Evolutionary conservation across 2,888 invertebrate genomes (phyloP).

Genomic region (Watsonalla cultraria): DNA sequence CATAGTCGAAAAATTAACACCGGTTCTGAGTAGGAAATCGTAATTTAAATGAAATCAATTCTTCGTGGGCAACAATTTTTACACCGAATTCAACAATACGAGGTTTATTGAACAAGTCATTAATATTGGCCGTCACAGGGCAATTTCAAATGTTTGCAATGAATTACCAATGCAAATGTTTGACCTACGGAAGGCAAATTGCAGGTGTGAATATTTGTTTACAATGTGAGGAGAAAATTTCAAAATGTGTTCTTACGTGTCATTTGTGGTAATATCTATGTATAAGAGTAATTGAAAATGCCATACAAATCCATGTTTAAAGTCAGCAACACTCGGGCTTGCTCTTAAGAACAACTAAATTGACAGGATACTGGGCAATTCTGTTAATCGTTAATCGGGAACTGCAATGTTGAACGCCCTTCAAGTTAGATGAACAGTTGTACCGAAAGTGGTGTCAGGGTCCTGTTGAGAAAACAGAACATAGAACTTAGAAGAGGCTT

Average conservation of each 20-base stretch:
- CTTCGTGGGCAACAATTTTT: conserved; percentile 5
- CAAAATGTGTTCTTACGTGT: conserved; percentile 6
- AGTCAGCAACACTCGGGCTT: conserved; percentile 4
- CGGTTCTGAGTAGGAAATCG: no score
- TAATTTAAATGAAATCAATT: conserved; percentile 4
- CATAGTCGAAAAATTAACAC: no score
- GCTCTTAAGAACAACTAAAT: conserved; percentile 2
- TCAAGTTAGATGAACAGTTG: no score
- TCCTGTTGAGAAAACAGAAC: no score
- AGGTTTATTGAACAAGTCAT: conserved; percentile 44
- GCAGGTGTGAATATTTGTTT: conserved; percentile 5
- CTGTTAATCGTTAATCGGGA: no score
- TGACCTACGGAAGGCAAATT: conserved; percentile 21
- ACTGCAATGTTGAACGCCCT: no score
- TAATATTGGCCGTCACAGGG: conserved; percentile 56
- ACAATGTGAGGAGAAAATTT: conserved; percentile 21
- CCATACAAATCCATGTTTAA: conserved; percentile 12
- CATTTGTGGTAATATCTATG: conserved; percentile 10
- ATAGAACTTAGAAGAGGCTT: no score
- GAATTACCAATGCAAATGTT: conserved; percentile 53
- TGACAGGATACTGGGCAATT: no score
- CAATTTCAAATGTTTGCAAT: conserved; percentile 55
- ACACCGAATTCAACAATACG: conserved; percentile 13
- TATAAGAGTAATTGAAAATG: no score
- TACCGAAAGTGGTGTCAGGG: no score